These are phyloP conservation scores for Lycaon pictus DNA, from an alignment of 2,113 vertebrate genomes.

Conservation along the genomic window DNA sequence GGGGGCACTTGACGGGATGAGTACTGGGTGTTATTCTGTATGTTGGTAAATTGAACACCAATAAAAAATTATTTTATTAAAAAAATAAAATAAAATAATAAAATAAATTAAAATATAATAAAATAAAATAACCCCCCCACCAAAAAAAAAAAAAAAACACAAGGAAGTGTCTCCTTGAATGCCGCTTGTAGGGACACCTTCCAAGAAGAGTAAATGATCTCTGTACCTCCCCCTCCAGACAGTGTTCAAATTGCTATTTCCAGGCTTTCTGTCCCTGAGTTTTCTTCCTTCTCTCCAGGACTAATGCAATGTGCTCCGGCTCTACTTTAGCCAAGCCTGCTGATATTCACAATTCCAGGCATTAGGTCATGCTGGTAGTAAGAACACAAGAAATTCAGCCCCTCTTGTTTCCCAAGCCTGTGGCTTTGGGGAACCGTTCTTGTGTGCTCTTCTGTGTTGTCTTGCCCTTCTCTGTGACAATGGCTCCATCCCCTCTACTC, in stretches of 20 bases:
- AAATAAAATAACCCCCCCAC: no score
- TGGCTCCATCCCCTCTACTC: background rate
- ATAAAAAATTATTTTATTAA: no score
- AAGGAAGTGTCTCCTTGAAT: background rate
- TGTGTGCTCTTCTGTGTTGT: background rate
- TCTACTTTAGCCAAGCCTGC: background rate
- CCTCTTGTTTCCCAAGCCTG: background rate
- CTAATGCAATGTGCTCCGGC: background rate
- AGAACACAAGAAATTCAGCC: background rate
- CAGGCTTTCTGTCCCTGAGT: background rate
- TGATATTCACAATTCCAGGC: background rate
- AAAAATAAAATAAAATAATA: no score
- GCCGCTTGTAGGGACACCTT: background rate
- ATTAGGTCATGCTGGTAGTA: background rate
- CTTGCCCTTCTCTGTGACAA: background rate
- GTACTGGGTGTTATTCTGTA: no score
- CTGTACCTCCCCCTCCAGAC: background rate
- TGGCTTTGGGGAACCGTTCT: background rate
- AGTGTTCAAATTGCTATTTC: background rate
- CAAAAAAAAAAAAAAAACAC: no score
- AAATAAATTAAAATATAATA: no score
- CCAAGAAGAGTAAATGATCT: background rate
- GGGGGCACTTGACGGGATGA: no score
- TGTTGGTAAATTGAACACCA: no score
- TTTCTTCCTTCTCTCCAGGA: background rate